Conservation (phyloP, 2,113 vertebrate species). For the Microtus montanus region DNA sequence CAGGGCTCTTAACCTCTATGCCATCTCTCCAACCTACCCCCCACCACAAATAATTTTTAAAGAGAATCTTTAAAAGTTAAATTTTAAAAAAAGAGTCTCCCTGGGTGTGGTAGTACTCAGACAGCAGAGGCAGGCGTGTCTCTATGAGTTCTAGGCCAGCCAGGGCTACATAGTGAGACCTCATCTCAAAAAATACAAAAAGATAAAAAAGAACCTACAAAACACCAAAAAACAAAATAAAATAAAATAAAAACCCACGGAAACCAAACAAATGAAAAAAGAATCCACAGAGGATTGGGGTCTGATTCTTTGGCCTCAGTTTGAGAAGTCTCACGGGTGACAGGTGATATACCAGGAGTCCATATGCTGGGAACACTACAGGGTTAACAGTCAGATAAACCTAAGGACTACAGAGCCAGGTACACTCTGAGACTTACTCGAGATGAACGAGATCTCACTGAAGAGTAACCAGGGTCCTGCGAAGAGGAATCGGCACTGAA, state of each 20-base stretch:
- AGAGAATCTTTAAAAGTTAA: background rate
- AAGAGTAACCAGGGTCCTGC: constrained; percentile 93
- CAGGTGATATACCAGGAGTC: background rate
- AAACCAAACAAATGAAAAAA: background rate
- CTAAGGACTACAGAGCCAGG: background rate
- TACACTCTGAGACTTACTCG: constrained; percentile 83
- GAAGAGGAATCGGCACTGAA: constrained; percentile 94
- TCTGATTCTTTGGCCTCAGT: background rate
- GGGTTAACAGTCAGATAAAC: no score
- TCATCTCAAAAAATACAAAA: background rate
- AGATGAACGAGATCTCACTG: constrained; percentile 94
- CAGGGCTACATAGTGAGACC: background rate
- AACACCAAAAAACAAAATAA: background rate
- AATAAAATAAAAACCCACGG: no score
- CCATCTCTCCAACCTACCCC: no score
- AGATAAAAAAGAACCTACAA: background rate
- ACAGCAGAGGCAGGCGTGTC: background rate
- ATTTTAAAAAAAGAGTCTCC: background rate
- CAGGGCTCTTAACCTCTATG: no score
- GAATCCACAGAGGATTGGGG: background rate
- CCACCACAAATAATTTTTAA: background rate
- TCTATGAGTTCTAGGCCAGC: background rate
- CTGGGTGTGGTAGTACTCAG: background rate
- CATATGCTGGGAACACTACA: background rate
- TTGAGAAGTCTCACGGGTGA: background rate